Percentiles rank a stretch among this genome's conserved stretches.
phyloP scores from a whole-genome alignment of 2,888 invertebrate genomes.

The Acrobasis consociella region DNA sequence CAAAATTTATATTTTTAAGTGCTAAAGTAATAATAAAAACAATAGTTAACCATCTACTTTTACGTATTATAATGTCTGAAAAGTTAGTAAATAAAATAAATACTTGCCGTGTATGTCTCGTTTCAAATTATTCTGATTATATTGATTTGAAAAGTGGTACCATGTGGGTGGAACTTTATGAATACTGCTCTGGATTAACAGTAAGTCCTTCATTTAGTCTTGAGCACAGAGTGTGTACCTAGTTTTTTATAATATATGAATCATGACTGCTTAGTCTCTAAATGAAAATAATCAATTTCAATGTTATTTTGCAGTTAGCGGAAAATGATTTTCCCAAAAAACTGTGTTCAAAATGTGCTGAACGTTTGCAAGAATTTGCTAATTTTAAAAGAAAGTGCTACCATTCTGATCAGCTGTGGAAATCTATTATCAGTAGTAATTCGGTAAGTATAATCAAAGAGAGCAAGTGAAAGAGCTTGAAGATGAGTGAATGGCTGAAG shows the following conservation, averaged over 20 bases:
- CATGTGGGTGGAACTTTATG: constrained; percentile 10
- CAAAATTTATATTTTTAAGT: too few species aligned
- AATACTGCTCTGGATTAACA: constrained; percentile 9
- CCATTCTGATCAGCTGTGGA: constrained; percentile 6
- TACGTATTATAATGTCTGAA: neutral
- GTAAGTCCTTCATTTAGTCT: neutral
- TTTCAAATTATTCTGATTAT: neutral
- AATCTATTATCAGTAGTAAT: neutral
- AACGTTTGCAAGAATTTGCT: neutral
- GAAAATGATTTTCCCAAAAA: constrained; percentile 8
- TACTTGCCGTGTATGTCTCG: constrained; percentile 7
- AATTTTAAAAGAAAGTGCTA: constrained; percentile 10
- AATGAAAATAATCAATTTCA: neutral
- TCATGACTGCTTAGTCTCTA: neutral
- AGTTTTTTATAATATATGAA: neutral
- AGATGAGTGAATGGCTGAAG: too few species aligned
- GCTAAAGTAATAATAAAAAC: too few species aligned
- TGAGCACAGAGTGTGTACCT: neutral
- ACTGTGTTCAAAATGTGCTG: neutral
- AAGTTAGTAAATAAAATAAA: neutral
- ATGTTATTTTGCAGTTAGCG: neutral
- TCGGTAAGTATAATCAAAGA: neutral
- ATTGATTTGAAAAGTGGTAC: neutral
- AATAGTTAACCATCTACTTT: too few species aligned
- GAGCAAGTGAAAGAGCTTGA: too few species aligned